Conservation (phyloP, 2,113 vertebrate species). For the Menura novaehollandiae region DNA sequence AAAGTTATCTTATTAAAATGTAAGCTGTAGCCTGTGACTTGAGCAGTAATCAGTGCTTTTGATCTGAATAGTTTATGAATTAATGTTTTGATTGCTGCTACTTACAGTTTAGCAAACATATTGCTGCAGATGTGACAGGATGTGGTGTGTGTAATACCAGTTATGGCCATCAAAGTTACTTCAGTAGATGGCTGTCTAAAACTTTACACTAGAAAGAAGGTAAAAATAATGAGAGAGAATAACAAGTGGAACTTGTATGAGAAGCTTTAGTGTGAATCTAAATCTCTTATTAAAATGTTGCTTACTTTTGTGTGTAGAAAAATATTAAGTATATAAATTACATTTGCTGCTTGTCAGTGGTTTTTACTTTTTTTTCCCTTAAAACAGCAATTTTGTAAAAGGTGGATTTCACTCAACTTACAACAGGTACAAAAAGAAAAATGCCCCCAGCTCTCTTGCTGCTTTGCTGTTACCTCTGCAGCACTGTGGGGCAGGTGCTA, state of each 20-base stretch:
- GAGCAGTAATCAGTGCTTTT: neutral
- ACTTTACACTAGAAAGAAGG: neutral
- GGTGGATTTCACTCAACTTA: neutral
- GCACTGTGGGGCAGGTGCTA: neutral
- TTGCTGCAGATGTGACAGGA: neutral
- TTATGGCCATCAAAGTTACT: neutral
- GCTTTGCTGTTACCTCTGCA: neutral
- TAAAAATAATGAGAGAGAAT: neutral
- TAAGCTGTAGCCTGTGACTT: neutral
- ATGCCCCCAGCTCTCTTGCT: neutral
- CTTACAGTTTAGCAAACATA: neutral
- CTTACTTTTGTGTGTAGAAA: neutral
- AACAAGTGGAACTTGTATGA: neutral
- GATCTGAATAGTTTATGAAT: neutral
- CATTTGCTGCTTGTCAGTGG: neutral
- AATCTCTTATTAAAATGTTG: neutral
- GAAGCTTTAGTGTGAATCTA: neutral
- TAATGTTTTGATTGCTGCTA: neutral
- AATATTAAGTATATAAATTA: neutral
- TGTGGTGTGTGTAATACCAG: neutral
- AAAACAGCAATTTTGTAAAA: neutral
- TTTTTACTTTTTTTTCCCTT: neutral
- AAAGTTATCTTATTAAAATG: neutral
- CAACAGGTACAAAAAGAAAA: neutral
- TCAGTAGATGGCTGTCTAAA: neutral